Percentiles rank a stretch among this genome's conserved stretches.
Conservation (phyloP, 1,140 invertebrate genomes). For the Lucilia cuprina region DNA sequence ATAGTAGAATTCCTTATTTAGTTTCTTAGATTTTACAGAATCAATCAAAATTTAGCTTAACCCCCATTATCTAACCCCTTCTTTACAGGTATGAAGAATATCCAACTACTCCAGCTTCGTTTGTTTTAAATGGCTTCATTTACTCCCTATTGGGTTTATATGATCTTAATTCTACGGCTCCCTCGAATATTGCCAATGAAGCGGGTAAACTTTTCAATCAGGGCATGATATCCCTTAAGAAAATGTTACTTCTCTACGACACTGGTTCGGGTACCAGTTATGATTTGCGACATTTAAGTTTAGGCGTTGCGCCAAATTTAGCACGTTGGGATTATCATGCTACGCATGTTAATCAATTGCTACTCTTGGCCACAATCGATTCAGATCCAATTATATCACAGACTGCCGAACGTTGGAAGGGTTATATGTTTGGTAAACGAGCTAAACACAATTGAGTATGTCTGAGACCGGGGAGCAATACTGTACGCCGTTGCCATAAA, state of each 20-base stretch:
- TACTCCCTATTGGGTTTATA: constrained; percentile 96
- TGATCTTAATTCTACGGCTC: constrained; percentile 81
- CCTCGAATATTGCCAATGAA: constrained; percentile 69
- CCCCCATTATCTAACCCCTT: background rate
- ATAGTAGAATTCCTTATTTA: too few relatives aligned
- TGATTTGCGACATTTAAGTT: constrained; percentile 91
- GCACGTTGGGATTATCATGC: constrained; percentile 98
- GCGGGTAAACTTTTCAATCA: constrained; percentile 81
- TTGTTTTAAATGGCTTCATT: constrained; percentile 98
- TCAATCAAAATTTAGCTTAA: too few relatives aligned
- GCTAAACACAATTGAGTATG: constrained; percentile 80
- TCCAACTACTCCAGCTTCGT: constrained; percentile 92
- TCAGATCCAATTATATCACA: constrained; percentile 81
- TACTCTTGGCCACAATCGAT: constrained; percentile 88
- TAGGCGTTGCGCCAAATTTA: constrained; percentile 89
- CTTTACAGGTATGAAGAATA: constrained; percentile 94
- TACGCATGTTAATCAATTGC: constrained; percentile 95
- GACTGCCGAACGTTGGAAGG: constrained; percentile 92
- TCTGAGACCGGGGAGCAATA: constrained; percentile 12
- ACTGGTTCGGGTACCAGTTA: constrained; percentile 96
- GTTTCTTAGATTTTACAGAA: too few relatives aligned
- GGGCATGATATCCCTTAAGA: constrained; percentile 89
- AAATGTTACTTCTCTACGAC: constrained; percentile 90
- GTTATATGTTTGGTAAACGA: constrained; percentile 93
- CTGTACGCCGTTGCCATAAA: background rate